Conservation (phyloP, 2,888 invertebrate species). For the Drosophila nr. medialis region DNA sequence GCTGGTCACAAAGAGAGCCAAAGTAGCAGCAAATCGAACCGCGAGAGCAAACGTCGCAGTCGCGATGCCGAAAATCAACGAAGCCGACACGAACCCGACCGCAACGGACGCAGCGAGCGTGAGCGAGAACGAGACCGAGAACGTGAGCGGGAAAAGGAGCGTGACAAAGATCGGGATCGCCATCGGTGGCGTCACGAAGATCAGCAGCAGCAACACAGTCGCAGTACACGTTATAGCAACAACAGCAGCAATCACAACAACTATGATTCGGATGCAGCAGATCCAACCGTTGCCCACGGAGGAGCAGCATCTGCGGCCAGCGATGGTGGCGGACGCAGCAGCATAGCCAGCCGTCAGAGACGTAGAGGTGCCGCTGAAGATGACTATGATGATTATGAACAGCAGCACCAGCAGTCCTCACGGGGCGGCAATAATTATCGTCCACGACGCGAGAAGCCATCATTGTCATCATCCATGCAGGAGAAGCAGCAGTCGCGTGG, state of each 20-base stretch:
- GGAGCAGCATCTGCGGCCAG: constrained; percentile 25
- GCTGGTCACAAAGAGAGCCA: constrained; percentile 40
- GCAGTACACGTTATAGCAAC: constrained; percentile 55
- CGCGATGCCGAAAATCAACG: constrained; percentile 43
- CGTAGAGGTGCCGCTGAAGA: constrained; percentile 57
- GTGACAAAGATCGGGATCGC: constrained; percentile 53
- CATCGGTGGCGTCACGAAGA: constrained; percentile 64
- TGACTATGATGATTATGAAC: constrained; percentile 59
- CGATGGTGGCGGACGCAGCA: constrained; percentile 55
- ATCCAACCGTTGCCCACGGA: constrained; percentile 13
- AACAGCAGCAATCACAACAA: constrained; percentile 60
- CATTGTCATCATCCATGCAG: constrained; percentile 25
- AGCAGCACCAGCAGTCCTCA: constrained; percentile 26
- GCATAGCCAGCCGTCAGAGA: constrained; percentile 54
- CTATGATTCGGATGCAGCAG: constrained; percentile 60
- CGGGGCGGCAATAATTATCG: constrained; percentile 39
- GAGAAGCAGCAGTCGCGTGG: constrained; percentile 62
- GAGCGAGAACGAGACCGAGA: constrained; percentile 41
- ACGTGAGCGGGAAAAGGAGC: constrained; percentile 26
- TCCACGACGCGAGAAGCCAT: constrained; percentile 70
- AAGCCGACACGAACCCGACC: constrained; percentile 35
- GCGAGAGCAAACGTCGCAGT: constrained; percentile 58
- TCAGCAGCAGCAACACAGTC: constrained; percentile 51
- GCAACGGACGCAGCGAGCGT: constrained; percentile 31
- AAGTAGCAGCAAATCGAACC: constrained; percentile 43